Percentiles rank a stretch among this genome's conserved stretches.
Evolutionary conservation across 1,140 invertebrate species (phyloP).

Genomic region (Calephelis virginiensis): DNA sequence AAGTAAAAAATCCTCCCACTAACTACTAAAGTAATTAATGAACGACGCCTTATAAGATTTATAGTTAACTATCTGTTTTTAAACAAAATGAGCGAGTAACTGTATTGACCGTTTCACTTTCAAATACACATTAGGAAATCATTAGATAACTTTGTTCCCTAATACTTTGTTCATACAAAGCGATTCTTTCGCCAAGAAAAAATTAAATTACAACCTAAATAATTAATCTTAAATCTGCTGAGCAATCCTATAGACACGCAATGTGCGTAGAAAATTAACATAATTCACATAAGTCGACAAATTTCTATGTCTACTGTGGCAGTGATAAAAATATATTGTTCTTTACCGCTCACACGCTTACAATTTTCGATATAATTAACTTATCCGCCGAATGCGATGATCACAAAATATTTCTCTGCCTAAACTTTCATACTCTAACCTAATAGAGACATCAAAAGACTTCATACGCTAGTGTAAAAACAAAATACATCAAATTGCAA

Average conservation of each 20-base stretch:
- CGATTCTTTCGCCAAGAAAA: conserved; percentile 25
- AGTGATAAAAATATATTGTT: conserved; percentile 71
- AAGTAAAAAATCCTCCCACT: no score
- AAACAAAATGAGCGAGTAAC: neutral
- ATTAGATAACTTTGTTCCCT: conserved; percentile 19
- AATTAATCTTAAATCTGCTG: conserved; percentile 36
- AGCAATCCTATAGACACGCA: conserved; percentile 37
- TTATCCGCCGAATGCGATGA: conserved; percentile 39
- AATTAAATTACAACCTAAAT: conserved; percentile 35
- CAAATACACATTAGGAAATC: conserved; percentile 19
- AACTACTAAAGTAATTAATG: no score
- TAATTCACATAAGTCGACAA: conserved; percentile 15
- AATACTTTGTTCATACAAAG: conserved; percentile 27
- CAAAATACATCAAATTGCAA: neutral
- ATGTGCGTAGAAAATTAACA: conserved; percentile 6
- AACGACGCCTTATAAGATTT: no score
- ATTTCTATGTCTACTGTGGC: conserved; percentile 58
- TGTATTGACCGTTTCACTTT: conserved; percentile 3
- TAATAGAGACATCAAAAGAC: conserved; percentile 36
- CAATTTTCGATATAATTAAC: conserved; percentile 53
- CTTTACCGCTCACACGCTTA: conserved; percentile 16
- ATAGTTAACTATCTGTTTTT: no score
- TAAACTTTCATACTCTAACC: conserved; percentile 51
- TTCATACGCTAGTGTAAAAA: conserved; percentile 5
- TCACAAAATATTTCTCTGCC: conserved; percentile 68